These are phyloP conservation scores for Enteromius unitaeniatus DNA, from an alignment of 2,797 vertebrate genomes.

Conservation along the genomic window DNA sequence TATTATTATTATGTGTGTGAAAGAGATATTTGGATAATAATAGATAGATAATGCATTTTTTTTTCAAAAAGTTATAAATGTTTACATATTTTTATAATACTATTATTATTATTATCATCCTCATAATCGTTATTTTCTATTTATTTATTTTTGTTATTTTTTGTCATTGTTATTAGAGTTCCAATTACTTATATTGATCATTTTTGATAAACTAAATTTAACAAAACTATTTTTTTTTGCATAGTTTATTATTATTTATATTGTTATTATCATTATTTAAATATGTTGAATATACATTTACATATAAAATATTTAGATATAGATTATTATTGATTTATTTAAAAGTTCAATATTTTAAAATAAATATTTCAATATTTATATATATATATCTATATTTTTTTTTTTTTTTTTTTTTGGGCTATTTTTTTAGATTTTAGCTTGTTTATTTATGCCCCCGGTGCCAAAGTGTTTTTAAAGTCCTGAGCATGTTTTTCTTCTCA, in stretches of 20 bases:
- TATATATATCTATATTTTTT: background rate
- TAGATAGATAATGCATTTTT: too few relatives aligned
- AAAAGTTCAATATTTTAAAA: background rate
- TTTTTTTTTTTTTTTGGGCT: too few relatives aligned
- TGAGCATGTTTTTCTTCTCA: background rate
- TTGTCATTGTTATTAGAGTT: background rate
- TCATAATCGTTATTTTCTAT: too few relatives aligned
- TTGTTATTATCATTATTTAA: background rate
- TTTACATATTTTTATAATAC: background rate
- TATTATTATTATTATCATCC: background rate
- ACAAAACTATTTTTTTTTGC: background rate
- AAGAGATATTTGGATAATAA: too few relatives aligned
- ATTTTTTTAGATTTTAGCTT: background rate
- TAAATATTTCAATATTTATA: too few relatives aligned
- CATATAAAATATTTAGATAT: background rate
- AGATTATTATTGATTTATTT: background rate
- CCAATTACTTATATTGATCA: background rate
- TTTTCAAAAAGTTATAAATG: too few relatives aligned
- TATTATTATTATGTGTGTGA: too few relatives aligned
- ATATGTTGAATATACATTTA: background rate
- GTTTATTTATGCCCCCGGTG: background rate
- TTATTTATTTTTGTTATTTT: background rate
- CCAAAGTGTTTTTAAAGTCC: background rate
- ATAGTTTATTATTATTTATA: background rate
- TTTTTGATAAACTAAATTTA: too few relatives aligned